Conservation (phyloP, 2,797 vertebrate species). For the Capromys pilorides region DNA sequence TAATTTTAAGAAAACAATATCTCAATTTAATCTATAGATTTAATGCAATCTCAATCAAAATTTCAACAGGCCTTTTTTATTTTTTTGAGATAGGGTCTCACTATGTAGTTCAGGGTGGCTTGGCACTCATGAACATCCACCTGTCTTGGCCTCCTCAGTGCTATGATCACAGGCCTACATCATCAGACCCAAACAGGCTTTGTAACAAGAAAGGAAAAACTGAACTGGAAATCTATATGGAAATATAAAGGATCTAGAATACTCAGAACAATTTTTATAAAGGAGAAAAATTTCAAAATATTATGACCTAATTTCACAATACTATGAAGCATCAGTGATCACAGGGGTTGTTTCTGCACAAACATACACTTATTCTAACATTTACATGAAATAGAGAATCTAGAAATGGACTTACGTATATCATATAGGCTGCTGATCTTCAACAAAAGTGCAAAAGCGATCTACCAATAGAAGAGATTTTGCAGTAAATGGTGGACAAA, state of each 20-base stretch:
- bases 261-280: conserved; percentile 8
- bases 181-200: neutral
- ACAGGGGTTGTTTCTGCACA: neutral
- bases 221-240: neutral
- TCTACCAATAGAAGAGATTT: neutral
- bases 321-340: neutral
- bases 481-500: too few species aligned
- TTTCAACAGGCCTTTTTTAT: neutral
- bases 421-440: neutral
- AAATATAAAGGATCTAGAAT: neutral
- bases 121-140: too few species aligned
- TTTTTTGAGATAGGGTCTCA: too few species aligned
- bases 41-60: neutral
- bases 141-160: too few species aligned
- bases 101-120: too few species aligned
- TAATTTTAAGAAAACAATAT: neutral
- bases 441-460: neutral
- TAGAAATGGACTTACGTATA: neutral
- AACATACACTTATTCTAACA: neutral
- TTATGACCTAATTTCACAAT: neutral
- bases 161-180: too few species aligned
- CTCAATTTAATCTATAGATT: neutral
- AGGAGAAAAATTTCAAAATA: neutral
- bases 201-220: neutral
- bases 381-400: neutral